Evolutionary conservation across 2,888 invertebrate species (phyloP).

Genomic region (Heteromurus nitidus): DNA sequence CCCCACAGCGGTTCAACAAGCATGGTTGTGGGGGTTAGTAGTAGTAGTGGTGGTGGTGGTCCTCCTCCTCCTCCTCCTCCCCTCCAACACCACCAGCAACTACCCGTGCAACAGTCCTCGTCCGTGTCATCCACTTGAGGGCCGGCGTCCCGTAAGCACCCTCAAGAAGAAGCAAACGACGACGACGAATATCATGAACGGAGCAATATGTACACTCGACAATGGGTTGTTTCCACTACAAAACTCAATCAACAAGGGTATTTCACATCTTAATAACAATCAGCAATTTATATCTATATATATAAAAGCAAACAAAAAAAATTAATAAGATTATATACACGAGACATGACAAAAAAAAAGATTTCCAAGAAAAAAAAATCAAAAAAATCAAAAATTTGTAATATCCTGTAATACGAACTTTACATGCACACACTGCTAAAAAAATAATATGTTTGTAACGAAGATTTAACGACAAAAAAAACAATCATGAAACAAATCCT

Average conservation of each 20-base stretch:
- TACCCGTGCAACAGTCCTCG: not conserved
- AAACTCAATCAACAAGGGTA: constrained; percentile 17
- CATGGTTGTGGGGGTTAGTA: too few relatives aligned
- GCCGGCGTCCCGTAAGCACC: not conserved
- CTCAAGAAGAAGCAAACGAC: not conserved
- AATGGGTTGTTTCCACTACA: constrained; percentile 14
- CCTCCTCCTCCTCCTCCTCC: too few relatives aligned
- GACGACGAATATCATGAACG: not conserved
- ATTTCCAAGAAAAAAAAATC: too few relatives aligned
- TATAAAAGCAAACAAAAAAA: not conserved
- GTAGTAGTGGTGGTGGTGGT: too few relatives aligned
- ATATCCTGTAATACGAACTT: not conserved
- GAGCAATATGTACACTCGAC: constrained; percentile 3
- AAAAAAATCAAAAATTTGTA: not conserved
- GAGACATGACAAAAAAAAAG: too few relatives aligned
- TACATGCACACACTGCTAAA: too few relatives aligned
- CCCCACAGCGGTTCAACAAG: not conserved
- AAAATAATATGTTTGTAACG: not conserved
- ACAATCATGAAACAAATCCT: not conserved
- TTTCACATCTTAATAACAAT: constrained; percentile 5
- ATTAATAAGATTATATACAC: too few relatives aligned
- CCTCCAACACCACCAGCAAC: not conserved
- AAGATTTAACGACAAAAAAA: not conserved
- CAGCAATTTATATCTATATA: not conserved
- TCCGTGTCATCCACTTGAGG: not conserved